phyloP scores from a whole-genome alignment of 2,113 vertebrate genomes.

The human (Homo sapiens) region GRCh38 chr6:156169501-156170000 shows the following conservation, averaged over 20 bases:
- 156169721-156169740: background rate
- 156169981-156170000: background rate
- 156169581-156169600: too few relatives aligned
- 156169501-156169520: background rate
- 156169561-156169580: background rate
- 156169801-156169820: background rate
- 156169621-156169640: background rate
- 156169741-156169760: background rate
- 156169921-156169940: background rate
- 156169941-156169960: background rate
- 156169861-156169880: background rate
- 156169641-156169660: background rate
- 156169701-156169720: background rate
- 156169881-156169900: background rate
- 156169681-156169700: background rate
- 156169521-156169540: background rate
- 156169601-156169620: background rate
- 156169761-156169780: background rate
- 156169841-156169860: background rate
- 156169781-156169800: background rate
- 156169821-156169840: background rate
- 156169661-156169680: background rate
- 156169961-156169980: background rate
- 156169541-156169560: background rate
- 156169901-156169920: background rate